A percentile compares a stretch with the other conserved stretches of the same genome.
Evolutionary conservation across 2,113 vertebrate species (phyloP).

Genomic region (Tetraodon nigroviridis): DNA sequence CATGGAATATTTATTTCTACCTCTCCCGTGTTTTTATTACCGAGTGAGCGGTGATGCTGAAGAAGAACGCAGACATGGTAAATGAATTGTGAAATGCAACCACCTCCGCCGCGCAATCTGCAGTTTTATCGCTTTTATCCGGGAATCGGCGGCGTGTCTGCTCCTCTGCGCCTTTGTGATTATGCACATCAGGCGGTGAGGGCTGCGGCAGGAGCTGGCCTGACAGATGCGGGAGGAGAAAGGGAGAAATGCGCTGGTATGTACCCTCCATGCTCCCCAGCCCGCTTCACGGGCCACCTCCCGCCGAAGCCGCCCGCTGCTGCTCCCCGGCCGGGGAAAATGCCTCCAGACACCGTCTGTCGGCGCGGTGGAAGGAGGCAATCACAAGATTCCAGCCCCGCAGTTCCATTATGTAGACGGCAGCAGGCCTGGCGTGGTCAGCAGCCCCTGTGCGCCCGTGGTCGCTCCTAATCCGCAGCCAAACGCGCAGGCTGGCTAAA

Average conservation of each 20-base stretch:
- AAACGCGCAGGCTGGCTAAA: constrained; percentile 11
- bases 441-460: constrained; percentile 40
- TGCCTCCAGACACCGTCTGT: constrained; percentile 20
- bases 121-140: constrained; percentile 9
- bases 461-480: constrained; percentile 53
- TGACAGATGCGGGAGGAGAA: constrained; percentile 67
- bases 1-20: constrained; percentile 40
- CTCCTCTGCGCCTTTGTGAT: constrained; percentile 50
- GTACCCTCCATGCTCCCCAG: constrained; percentile 36
- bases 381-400: constrained; percentile 33
- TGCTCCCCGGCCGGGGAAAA: constrained; percentile 30
- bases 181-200: constrained; percentile 65
- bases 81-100: constrained; percentile 27
- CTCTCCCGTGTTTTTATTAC: constrained; percentile 43
- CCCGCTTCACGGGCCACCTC: constrained; percentile 29
- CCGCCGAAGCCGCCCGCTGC: constrained; percentile 13
- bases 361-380: constrained; percentile 21
- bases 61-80: constrained; percentile 25
- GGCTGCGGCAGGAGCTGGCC: constrained; percentile 69
- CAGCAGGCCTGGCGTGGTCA: constrained; percentile 67
- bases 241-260: constrained; percentile 64
- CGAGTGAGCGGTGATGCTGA: constrained; percentile 26
- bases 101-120: constrained; percentile 2
- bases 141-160: constrained; percentile 12
- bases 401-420: constrained; percentile 57